Evolutionary conservation across 2,888 invertebrate species (phyloP).

Genomic region (Sphaerophoria taeniata): DNA sequence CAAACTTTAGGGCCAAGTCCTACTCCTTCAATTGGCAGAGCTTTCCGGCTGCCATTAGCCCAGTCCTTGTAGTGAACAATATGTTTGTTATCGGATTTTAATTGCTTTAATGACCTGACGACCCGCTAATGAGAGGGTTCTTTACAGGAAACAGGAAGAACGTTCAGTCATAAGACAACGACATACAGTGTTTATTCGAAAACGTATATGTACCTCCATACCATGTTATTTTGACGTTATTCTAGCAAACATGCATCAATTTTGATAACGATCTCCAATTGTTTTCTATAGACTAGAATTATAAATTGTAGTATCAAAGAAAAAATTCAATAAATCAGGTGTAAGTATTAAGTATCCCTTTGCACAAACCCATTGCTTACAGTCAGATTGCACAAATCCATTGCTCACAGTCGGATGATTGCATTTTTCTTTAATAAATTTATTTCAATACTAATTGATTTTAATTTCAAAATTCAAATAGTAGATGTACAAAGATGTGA

Average conservation of each 20-base stretch:
- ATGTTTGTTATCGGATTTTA: conserved; percentile 65
- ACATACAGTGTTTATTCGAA: too few species aligned
- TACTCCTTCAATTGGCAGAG: conserved; percentile 52
- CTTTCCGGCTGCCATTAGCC: conserved; percentile 61
- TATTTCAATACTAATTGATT: too few species aligned
- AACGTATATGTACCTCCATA: too few species aligned
- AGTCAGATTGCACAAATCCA: too few species aligned
- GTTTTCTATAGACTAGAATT: conserved; percentile 27
- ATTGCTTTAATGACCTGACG: conserved; percentile 67
- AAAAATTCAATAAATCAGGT: conserved; percentile 59
- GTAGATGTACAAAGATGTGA: too few species aligned
- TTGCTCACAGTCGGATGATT: too few species aligned
- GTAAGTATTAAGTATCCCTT: too few species aligned
- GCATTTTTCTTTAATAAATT: too few species aligned
- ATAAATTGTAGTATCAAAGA: conserved; percentile 48
- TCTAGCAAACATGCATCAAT: too few species aligned
- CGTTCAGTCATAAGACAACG: neutral
- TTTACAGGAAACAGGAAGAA: conserved; percentile 24
- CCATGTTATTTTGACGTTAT: too few species aligned
- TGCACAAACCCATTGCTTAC: too few species aligned
- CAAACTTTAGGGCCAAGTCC: conserved; percentile 31
- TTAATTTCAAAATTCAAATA: too few species aligned
- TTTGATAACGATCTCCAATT: conserved; percentile 25
- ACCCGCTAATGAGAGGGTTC: conserved; percentile 48
- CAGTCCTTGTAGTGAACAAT: conserved; percentile 41